Evolutionary conservation across 1,140 invertebrate genomes (phyloP), one percentile per base, ranked within the genome.

Genomic region (Drosophila rhopaloa): DNA sequence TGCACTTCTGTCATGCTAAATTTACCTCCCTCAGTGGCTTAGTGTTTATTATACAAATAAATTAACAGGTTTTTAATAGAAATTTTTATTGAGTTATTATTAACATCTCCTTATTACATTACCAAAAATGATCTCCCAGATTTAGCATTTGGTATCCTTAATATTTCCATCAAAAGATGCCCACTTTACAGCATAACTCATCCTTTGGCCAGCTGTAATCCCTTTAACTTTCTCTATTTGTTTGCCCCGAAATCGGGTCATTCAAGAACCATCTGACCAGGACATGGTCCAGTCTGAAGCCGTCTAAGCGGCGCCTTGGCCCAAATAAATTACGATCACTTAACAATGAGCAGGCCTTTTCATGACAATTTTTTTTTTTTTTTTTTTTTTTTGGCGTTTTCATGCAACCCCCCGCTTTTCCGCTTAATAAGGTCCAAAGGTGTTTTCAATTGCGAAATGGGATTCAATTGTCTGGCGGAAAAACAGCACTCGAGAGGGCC

Each of bases 361-460:
- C 38, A 38, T 6, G 44, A 24, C 8, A 40, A 61, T 46, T 46
- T 44, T 44, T 44, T 44, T 19, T 16, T 1, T 44, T 44, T 19
- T 16, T 1, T 44, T 19, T 44, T 44, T 6, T 57, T 65, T 67
- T 38, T 53, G 10, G 47, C 70, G 48, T 50, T 65, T 78, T 80
- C 43, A 66, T 56, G 59, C 50, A 37, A 51, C 50, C 50, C 35
- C 32, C 32, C 50, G 32, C 48, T 79, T 86, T 88, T 88, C 84
- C 71, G 72, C 66, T 81, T 86, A 86, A 85, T 85, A 85, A 65
- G 82, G 78, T 60, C 48, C 58, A 82, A 86, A 79, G 83, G 83
- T 86, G 83, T 76, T 82, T 68, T 86, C 83, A 88, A 79, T 86
- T 86, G 79, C 83, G 55, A 80, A 84, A 84, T 84, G 76, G 66